These are phyloP conservation scores for Rhizoglyphus robini DNA, from an alignment of 1,140 invertebrate genomes.

Conservation along the genomic window DNA sequence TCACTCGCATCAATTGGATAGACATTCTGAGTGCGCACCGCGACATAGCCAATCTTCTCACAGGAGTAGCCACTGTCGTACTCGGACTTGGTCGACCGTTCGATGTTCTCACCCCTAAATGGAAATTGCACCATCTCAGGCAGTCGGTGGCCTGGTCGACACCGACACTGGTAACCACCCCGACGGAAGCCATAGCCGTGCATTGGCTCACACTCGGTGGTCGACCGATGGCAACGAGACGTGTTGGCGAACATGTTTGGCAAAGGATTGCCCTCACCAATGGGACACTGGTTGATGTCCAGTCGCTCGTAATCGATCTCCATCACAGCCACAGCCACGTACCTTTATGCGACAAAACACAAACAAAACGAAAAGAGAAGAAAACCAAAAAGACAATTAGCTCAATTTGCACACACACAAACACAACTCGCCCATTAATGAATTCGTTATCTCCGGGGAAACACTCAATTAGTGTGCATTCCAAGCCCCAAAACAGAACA, in stretches of 20 bases:
- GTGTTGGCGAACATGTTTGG: slow-evolving; percentile 81
- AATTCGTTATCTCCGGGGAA: no score
- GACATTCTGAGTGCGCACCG: slow-evolving; percentile 29
- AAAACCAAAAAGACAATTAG: not conserved
- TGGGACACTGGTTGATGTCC: slow-evolving; percentile 94
- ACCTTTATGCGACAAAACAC: slow-evolving; percentile 43
- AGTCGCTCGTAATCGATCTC: slow-evolving; percentile 95
- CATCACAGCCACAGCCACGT: slow-evolving; percentile 77
- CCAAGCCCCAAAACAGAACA: no score
- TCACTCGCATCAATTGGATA: slow-evolving; percentile 23
- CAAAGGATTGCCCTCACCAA: slow-evolving; percentile 65
- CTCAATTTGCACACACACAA: slow-evolving; percentile 9
- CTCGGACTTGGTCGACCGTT: slow-evolving; percentile 75
- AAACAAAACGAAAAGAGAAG: not conserved
- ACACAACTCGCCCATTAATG: no score
- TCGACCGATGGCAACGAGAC: slow-evolving; percentile 76
- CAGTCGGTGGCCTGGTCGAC: slow-evolving; percentile 71
- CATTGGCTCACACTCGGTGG: slow-evolving; percentile 92
- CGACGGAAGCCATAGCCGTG: slow-evolving; percentile 87
- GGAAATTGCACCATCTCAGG: slow-evolving; percentile 72
- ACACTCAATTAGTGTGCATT: no score
- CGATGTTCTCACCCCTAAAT: slow-evolving; percentile 81
- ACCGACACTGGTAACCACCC: slow-evolving; percentile 90
- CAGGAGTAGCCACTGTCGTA: slow-evolving; percentile 88
- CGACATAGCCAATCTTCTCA: slow-evolving; percentile 67